Evolutionary conservation across 23 tunicate genomes (phyloP).

Genomic region (Diplosoma virens): DNA sequence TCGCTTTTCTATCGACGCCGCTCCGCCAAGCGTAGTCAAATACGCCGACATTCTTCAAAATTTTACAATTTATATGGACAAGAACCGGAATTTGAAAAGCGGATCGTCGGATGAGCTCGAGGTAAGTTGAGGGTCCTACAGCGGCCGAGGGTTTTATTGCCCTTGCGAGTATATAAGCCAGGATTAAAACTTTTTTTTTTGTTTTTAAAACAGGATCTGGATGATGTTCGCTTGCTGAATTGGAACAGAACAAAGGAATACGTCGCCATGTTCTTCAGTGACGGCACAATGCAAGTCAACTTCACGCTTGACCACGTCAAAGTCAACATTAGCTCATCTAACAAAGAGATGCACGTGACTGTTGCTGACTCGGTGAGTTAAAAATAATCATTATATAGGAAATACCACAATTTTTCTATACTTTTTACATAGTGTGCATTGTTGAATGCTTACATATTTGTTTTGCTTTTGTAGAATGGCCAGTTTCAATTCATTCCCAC

Average conservation of each 20-base stretch:
- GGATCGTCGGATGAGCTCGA: neutral
- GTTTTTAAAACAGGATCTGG: constrained; percentile 23
- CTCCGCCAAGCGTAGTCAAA: constrained; percentile 35
- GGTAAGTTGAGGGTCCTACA: neutral
- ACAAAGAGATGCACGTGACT: constrained; percentile 56
- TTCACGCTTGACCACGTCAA: constrained; percentile 71
- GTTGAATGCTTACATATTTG: too few relatives aligned
- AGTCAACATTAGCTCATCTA: constrained; percentile 56
- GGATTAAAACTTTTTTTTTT: too few relatives aligned
- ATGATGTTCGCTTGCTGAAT: constrained; percentile 50
- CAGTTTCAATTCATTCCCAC: too few relatives aligned
- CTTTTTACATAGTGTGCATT: too few relatives aligned
- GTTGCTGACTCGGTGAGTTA: constrained; percentile 52
- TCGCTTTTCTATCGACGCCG: constrained; percentile 40
- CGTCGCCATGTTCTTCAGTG: constrained; percentile 75
- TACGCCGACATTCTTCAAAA: constrained; percentile 53
- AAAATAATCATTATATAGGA: too few relatives aligned
- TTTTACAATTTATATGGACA: constrained; percentile 77
- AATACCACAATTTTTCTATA: too few relatives aligned
- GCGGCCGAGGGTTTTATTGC: too few relatives aligned
- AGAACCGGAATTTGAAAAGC: constrained; percentile 30
- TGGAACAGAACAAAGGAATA: constrained; percentile 69
- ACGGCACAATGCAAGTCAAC: constrained; percentile 85
- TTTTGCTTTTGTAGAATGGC: too few relatives aligned
- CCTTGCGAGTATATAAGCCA: too few relatives aligned